Evolutionary conservation across 30 jellyfish, hydroid and myxozoan genomes (phyloP).

Genomic region (Euphysa ruthae): DNA sequence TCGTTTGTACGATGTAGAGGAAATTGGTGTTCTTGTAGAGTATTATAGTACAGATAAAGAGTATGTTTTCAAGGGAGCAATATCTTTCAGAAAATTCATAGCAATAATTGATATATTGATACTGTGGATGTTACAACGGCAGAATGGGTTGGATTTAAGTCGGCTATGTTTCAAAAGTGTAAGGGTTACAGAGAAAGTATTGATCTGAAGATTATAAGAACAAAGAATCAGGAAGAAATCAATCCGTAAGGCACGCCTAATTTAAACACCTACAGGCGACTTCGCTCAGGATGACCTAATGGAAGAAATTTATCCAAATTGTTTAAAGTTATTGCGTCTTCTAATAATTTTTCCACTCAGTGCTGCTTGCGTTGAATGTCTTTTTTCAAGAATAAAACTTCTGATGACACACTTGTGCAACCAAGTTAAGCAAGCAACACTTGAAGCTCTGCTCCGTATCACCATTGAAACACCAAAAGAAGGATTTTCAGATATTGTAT

Average conservation of each 20-base stretch:
- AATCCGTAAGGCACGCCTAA: not conserved
- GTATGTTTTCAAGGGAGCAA: not conserved
- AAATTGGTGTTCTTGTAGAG: not conserved
- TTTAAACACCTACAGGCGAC: not conserved
- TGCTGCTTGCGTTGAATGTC: slow-evolving; percentile 15
- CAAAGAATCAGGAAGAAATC: slow-evolving; percentile 7
- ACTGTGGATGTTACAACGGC: not conserved
- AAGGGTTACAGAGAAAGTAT: not conserved
- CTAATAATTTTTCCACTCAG: slow-evolving; percentile 3
- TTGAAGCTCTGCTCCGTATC: not conserved
- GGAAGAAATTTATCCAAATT: not conserved
- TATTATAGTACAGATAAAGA: not conserved
- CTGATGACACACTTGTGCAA: slow-evolving; percentile 10
- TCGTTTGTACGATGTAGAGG: not conserved
- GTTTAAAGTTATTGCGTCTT: not conserved
- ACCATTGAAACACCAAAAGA: not conserved
- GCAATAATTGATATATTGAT: no score
- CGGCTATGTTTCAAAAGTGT: not conserved
- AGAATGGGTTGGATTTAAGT: not conserved
- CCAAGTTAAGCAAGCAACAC: slow-evolving; percentile 15
- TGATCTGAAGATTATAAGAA: not conserved
- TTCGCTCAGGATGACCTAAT: not conserved
- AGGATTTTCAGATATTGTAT: slow-evolving; percentile 8
- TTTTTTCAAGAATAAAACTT: slow-evolving; percentile 11
- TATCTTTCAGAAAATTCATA: not conserved